Percentiles rank a stretch among this genome's conserved stretches.
phyloP scores from a whole-genome alignment of 2,888 invertebrate genomes.

The Troides aeacus region DNA sequence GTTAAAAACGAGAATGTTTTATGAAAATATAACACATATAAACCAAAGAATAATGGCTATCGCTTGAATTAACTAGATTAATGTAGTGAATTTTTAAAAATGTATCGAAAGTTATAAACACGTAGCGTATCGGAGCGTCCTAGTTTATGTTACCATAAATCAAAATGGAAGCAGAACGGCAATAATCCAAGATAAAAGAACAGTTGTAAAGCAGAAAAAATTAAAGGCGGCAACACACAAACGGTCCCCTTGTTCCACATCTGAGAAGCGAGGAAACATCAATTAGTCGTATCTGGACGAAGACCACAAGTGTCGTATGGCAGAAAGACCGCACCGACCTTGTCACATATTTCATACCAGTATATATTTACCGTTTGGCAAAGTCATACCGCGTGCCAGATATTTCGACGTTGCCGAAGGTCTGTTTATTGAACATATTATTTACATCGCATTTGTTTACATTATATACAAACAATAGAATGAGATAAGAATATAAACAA shows the following conservation, averaged over 20 bases:
- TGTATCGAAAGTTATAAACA: background rate
- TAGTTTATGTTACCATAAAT: constrained; percentile 4
- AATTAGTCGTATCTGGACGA: constrained; percentile 23
- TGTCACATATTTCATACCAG: constrained; percentile 34
- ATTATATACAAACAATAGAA: background rate
- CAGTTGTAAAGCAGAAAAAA: constrained; percentile 5
- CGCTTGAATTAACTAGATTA: background rate
- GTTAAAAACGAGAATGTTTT: background rate
- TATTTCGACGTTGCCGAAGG: background rate
- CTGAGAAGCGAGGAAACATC: constrained; percentile 27
- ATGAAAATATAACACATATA: background rate
- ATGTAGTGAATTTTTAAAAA: background rate
- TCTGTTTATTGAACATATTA: background rate
- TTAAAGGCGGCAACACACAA: constrained; percentile 4
- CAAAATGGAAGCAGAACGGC: constrained; percentile 7
- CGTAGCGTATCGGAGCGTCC: background rate
- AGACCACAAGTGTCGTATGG: constrained; percentile 43
- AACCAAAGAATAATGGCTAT: background rate
- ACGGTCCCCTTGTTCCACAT: constrained; percentile 23
- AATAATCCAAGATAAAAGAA: constrained; percentile 2
- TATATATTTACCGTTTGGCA: constrained; percentile 22
- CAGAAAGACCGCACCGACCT: constrained; percentile 44
- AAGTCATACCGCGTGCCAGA: constrained; percentile 11
- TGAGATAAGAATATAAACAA: constrained; percentile 1
- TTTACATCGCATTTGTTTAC: background rate